phyloP scores from a whole-genome alignment of 1,140 invertebrate species.

The Forficula auricularia region DNA sequence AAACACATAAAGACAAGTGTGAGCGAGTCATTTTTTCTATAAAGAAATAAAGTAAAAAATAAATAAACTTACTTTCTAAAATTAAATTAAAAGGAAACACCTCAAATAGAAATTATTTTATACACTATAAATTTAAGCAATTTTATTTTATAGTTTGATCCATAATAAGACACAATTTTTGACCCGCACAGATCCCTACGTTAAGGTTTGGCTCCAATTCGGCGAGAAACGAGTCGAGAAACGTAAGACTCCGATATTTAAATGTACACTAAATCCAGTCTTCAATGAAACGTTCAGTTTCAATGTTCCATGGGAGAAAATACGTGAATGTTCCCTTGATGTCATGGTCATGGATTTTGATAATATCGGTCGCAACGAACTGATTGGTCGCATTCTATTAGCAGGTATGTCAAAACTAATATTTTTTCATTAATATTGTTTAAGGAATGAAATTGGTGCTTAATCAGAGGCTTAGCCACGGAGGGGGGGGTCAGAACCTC shows the following conservation, averaged over 20 bases:
- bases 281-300: slow-evolving; percentile 89
- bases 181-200: slow-evolving; percentile 90
- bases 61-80: too few species aligned
- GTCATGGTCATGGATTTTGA: slow-evolving; percentile 92
- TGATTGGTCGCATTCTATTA: slow-evolving; percentile 74
- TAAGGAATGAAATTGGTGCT: too few species aligned
- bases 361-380: slow-evolving; percentile 81
- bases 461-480: too few species aligned
- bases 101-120: too few species aligned
- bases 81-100: too few species aligned
- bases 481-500: too few species aligned
- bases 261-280: slow-evolving; percentile 76
- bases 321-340: slow-evolving; percentile 75
- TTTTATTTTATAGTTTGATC: too few species aligned
- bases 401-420: slow-evolving; percentile 40
- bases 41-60: too few species aligned
- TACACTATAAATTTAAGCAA: too few species aligned
- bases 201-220: slow-evolving; percentile 90
- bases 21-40: too few species aligned
- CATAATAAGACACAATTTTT: too few species aligned
- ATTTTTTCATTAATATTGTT: neutral
- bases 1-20: too few species aligned
- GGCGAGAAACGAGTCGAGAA: slow-evolving; percentile 87
- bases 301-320: slow-evolving; percentile 87
- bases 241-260: slow-evolving; percentile 88